Base-by-base conservation (phyloP, 2,888 invertebrate species). In the Pristionchus japonicus region DNA sequence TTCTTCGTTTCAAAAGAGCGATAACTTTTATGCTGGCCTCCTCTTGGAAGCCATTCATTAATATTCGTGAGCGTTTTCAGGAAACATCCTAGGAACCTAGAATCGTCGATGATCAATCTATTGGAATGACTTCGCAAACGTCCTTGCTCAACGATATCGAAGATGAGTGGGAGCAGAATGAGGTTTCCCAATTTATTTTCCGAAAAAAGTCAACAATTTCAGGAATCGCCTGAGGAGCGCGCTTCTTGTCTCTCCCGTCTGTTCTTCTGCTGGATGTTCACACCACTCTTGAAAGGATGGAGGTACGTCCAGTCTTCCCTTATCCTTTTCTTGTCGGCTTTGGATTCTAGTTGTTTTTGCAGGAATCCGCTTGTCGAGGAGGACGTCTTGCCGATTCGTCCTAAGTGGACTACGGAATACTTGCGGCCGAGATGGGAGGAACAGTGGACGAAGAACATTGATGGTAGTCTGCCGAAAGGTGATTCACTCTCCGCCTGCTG, bases 261-360 rank as follows among this genome's bases (percentile, higher is more conserved):
- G n/a, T 90, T 90, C 64, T 91, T 90, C 83, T 90, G 88, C 40
- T 91, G 91, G 91, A 64, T 90, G 37, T 31, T 85, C 6, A 6
- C 37, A 11, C 64, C 47, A 20, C 6, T 85, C 3, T 23, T 83
- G 3, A 49, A 17, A 40, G 82, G 82, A 52, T n/a, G 49, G 23
- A 83, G 52, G 82, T 83, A n/a, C n/a, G n/a, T n/a, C n/a, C n/a
- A n/a, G n/a, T n/a, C n/a, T n/a, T n/a, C n/a, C n/a, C n/a, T n/a
- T n/a, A n/a, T n/a, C n/a, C n/a, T n/a, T n/a, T n/a, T n/a, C n/a
- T n/a, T n/a, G n/a, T n/a, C n/a, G n/a, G n/a, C n/a, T n/a, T n/a
- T n/a, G n/a, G n/a, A n/a, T n/a, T n/a, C 9, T 64, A 57, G 27
- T 74, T 77, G 23, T 31, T 31, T 34, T n/a, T 43, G 11, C 43